Conservation (phyloP, 1,140 invertebrate genomes). For the Heliconius congener region DNA sequence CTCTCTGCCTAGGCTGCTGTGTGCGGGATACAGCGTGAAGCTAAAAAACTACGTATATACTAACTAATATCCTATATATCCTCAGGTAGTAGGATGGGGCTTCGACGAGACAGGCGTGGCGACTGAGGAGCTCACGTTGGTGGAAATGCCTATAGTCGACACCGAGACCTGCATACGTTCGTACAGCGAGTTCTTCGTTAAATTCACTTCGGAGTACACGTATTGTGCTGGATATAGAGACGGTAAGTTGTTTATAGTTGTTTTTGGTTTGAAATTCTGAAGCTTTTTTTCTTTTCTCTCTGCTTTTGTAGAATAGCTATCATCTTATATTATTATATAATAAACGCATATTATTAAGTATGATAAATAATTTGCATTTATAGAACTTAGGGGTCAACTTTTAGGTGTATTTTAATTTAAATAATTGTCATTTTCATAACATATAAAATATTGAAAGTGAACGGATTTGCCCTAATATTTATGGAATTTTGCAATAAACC, state of each 20-base stretch:
- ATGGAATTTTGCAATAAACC: not conserved
- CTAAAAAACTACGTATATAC: not conserved
- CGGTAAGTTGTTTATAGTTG: conserved; percentile 55
- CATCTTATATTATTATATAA: not conserved
- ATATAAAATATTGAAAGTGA: not conserved
- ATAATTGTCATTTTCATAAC: too few relatives aligned
- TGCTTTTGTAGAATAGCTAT: not conserved
- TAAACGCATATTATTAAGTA: too few relatives aligned
- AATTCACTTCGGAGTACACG: conserved; percentile 82
- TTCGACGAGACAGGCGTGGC: conserved; percentile 80
- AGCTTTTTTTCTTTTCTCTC: not conserved
- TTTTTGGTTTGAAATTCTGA: not conserved
- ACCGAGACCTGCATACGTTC: conserved; percentile 82
- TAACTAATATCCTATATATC: not conserved
- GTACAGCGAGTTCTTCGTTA: conserved; percentile 80
- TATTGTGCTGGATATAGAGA: conserved; percentile 85
- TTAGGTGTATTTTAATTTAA: too few relatives aligned
- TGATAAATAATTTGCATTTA: too few relatives aligned
- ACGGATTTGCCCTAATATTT: not conserved
- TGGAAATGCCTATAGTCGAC: conserved; percentile 82
- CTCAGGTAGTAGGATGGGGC: conserved; percentile 85
- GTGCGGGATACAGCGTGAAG: too few relatives aligned
- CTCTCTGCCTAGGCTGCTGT: too few relatives aligned
- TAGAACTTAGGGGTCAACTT: too few relatives aligned
- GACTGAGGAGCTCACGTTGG: conserved; percentile 79